These are phyloP conservation scores for Ochropleura leucogaster DNA, from an alignment of 2,888 invertebrate species.

Conservation along the genomic window DNA sequence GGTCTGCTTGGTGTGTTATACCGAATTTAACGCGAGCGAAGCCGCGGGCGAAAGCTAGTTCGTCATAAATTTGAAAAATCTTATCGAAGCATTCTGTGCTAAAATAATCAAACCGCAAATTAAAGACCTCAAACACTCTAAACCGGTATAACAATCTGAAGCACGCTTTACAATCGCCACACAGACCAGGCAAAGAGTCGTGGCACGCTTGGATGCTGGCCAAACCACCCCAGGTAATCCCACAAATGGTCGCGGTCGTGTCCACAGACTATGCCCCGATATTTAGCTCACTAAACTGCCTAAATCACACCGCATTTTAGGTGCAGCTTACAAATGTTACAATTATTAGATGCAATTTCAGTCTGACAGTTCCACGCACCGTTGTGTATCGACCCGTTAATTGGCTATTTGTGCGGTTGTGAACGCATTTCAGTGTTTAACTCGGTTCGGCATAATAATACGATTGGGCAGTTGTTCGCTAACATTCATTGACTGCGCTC, in stretches of 20 bases:
- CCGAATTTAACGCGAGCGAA: too few species aligned
- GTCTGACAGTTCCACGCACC: slow-evolving; percentile 33
- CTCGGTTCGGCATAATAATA: slow-evolving; percentile 25
- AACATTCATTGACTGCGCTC: slow-evolving; percentile 36
- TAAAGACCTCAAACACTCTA: slow-evolving; percentile 21
- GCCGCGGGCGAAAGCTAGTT: too few species aligned
- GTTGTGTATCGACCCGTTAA: slow-evolving; percentile 51
- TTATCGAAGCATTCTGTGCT: not conserved
- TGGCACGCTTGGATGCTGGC: slow-evolving; percentile 72
- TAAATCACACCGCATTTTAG: slow-evolving; percentile 59
- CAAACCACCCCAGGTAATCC: slow-evolving; percentile 81
- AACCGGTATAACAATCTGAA: slow-evolving; percentile 40
- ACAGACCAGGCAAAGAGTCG: slow-evolving; percentile 55
- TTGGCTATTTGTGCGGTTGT: slow-evolving; percentile 45
- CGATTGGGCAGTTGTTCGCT: slow-evolving; percentile 36
- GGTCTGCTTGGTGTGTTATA: too few species aligned
- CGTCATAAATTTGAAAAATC: not conserved
- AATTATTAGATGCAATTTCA: slow-evolving; percentile 58
- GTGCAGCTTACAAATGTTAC: slow-evolving; percentile 57
- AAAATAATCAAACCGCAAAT: slow-evolving; percentile 14
- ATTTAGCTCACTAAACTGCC: slow-evolving; percentile 67
- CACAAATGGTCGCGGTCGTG: slow-evolving; percentile 72
- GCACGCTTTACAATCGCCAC: slow-evolving; percentile 43
- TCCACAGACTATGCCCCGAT: slow-evolving; percentile 64
- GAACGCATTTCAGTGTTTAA: slow-evolving; percentile 40